A percentile compares a stretch with the other conserved stretches of the same genome.
These are phyloP conservation scores for Gopherus flavomarginatus DNA, from an alignment of 2,113 vertebrate species.

Conservation along the genomic window DNA sequence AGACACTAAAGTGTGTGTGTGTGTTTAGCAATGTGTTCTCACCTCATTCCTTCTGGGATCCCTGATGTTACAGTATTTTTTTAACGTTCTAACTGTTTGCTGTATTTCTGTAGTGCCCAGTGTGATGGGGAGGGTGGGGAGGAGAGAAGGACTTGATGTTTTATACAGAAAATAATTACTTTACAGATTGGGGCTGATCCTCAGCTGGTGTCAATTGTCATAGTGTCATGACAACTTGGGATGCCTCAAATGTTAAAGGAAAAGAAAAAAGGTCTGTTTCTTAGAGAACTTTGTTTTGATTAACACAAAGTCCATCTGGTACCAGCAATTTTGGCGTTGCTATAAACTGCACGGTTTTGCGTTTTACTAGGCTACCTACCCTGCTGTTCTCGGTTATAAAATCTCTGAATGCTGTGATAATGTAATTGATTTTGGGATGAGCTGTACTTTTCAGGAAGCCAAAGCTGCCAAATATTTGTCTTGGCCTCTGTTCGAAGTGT, in stretches of 20 bases:
- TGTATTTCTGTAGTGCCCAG: rapidly evolving
- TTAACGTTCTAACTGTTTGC: background rate
- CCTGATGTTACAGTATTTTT: background rate
- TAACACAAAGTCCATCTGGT: slow-evolving; percentile 47
- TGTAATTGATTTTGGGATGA: slow-evolving; percentile 53
- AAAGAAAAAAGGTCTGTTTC: slow-evolving; percentile 28
- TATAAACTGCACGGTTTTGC: slow-evolving; percentile 5
- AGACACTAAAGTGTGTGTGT: background rate
- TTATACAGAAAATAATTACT: background rate
- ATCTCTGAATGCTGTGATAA: background rate
- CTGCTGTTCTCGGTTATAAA: slow-evolving; percentile 39
- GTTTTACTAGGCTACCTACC: slow-evolving; percentile 59
- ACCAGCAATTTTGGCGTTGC: slow-evolving; percentile 5
- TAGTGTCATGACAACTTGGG: background rate
- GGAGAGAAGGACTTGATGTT: rapidly evolving
- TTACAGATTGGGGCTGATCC: background rate
- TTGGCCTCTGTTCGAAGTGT: slow-evolving; percentile 8
- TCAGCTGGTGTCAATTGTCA: rapidly evolving
- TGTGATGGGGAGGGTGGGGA: background rate
- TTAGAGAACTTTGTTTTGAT: slow-evolving; percentile 53
- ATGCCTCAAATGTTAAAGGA: background rate
- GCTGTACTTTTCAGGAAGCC: slow-evolving; percentile 39
- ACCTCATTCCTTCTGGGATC: background rate
- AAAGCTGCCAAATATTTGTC: slow-evolving; percentile 47
- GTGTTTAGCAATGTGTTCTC: background rate